A percentile compares a stretch with the other conserved stretches of the same genome.
These are phyloP conservation scores for Sylvilagus bachmani DNA, from an alignment of 2,113 vertebrate genomes.

Conservation along the genomic window DNA sequence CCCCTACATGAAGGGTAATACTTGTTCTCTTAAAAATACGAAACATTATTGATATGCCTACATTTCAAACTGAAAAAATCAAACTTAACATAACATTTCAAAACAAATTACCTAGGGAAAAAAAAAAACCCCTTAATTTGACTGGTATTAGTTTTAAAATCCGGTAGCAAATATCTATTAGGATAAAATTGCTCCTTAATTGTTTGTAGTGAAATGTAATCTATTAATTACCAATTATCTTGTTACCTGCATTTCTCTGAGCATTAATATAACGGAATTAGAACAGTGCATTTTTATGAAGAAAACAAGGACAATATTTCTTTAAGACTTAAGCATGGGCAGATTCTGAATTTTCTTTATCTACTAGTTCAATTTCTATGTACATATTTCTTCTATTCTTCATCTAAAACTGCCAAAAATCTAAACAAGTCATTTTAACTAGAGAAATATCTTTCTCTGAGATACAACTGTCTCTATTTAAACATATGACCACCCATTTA, in stretches of 20 bases:
- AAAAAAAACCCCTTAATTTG: background rate
- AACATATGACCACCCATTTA: background rate
- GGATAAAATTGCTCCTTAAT: background rate
- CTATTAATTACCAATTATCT: slow-evolving; percentile 9
- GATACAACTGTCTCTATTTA: background rate
- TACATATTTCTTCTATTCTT: slow-evolving; percentile 1
- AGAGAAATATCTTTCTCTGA: slow-evolving; percentile 51
- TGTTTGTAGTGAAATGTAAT: background rate
- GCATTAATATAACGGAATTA: background rate
- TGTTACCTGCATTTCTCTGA: background rate
- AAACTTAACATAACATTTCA: slow-evolving; percentile 33
- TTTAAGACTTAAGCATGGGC: slow-evolving; percentile 31
- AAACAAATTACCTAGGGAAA: background rate
- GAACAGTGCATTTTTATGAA: background rate
- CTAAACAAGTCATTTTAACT: slow-evolving; percentile 46
- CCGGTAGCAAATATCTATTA: background rate
- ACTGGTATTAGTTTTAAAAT: slow-evolving; percentile 10
- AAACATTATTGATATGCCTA: background rate
- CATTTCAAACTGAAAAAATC: slow-evolving; percentile 22
- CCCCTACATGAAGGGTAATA: background rate
- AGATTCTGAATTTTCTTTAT: background rate
- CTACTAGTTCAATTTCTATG: background rate
- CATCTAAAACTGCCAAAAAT: slow-evolving; percentile 49
- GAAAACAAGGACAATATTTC: slow-evolving; percentile 14
- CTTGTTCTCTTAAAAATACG: background rate